Evolutionary conservation across 2,797 vertebrate genomes (phyloP).

Genomic region (Amphiprion clarkii): DNA sequence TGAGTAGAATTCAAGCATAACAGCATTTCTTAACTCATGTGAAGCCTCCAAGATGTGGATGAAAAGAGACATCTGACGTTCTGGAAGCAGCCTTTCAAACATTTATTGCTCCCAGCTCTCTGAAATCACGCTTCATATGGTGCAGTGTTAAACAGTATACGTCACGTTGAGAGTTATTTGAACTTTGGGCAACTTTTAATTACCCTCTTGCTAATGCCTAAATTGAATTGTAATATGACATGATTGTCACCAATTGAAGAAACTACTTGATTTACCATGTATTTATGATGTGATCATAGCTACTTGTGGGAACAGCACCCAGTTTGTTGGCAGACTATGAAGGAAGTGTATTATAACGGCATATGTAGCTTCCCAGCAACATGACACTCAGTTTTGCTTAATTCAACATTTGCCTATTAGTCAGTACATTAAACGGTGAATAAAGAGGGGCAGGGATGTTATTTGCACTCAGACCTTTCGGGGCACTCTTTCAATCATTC

Average conservation of each 20-base stretch:
- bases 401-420: slow-evolving; percentile 22
- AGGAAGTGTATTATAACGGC: slow-evolving; percentile 40
- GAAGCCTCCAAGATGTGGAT: no score
- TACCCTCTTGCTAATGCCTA: no score
- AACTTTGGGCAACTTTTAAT: background rate
- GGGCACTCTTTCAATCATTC: background rate
- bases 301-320: slow-evolving; percentile 27
- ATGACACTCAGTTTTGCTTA: slow-evolving; percentile 21
- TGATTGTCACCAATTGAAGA: background rate
- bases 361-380: slow-evolving; percentile 22
- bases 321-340: slow-evolving; percentile 30
- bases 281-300: slow-evolving; percentile 38
- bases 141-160: background rate
- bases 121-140: background rate
- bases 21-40: no score
- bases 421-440: slow-evolving; percentile 11
- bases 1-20: no score
- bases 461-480: slow-evolving; percentile 14
- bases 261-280: slow-evolving; percentile 5
- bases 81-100: background rate
- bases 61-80: background rate
- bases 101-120: background rate
- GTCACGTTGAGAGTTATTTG: background rate
- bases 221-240: background rate
- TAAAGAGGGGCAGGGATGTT: slow-evolving; percentile 11